Evolutionary conservation across 2,888 invertebrate genomes (phyloP), one percentile per base, ranked within the genome.

Genomic region (Aphodius granarius): DNA sequence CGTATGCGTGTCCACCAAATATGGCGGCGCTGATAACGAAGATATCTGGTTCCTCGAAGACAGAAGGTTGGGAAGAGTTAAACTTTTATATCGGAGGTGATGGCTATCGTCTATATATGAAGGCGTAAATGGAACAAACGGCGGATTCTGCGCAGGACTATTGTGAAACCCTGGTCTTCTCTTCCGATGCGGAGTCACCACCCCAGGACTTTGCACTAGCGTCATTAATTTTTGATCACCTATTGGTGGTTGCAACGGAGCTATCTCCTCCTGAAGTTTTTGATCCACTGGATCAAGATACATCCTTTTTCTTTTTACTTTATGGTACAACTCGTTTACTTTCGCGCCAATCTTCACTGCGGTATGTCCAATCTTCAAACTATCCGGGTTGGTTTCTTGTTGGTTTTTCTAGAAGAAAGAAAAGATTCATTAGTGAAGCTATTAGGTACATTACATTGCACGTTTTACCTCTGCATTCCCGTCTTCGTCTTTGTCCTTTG

Each of bases 91-190:
- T 80, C 93, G 89, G 80, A 90, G 90, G 79, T 91, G 86, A 79
- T 91, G 90, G 83, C 92, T 90, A 84, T 94, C 94, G 85, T 94
- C 94, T 81, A 94, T 89, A 83, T 94, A 92, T 80, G 93, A 93
- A 74, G 93, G 93, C 80, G 92, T 92, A 85, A 94, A 95, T 76
- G 95, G 94, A 79, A 95, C 94, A 84, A 95, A 95, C 63, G 95
- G 94, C 78, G 95, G 94, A 87, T 95, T 95, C 85, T 95, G 95
- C 78, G 94, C 94, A 18, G 95, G 95, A 62, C 95, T 94, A 84
- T 95, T 95, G 85, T 95, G 95, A 83, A 96, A 96, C 72, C 95
- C 95, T 0, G 95, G 95, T 85, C 95, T 89, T 85, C 95, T 89
- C 88, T 95, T 96, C 81, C 95, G 89, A 88, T 95, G 95, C 13